phyloP scores from a whole-genome alignment of 2,888 invertebrate species.

The Leptopilina drosophilae region DNA sequence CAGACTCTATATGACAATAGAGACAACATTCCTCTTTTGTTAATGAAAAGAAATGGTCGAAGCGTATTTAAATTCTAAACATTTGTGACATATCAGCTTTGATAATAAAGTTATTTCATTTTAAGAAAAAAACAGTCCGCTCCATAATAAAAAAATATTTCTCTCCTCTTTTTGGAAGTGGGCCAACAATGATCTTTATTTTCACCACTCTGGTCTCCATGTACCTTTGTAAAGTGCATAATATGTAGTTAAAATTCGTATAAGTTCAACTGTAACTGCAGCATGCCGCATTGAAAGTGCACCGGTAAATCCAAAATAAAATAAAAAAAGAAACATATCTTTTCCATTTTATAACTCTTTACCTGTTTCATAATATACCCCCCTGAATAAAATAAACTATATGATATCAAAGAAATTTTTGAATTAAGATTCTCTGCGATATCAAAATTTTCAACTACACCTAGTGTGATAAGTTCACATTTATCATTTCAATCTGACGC shows the following conservation, averaged over 20 bases:
- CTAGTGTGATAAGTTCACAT: not conserved
- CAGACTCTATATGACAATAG: too few relatives aligned
- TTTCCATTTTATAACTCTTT: not conserved
- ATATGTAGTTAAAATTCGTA: not conserved
- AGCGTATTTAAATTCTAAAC: too few relatives aligned
- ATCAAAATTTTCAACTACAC: not conserved
- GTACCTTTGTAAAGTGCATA: not conserved
- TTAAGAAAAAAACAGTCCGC: too few relatives aligned
- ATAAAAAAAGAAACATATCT: not conserved
- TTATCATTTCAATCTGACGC: not conserved
- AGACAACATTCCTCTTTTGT: too few relatives aligned
- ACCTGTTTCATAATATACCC: not conserved
- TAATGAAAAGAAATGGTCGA: too few relatives aligned
- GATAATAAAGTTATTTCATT: too few relatives aligned
- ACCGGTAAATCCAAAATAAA: not conserved
- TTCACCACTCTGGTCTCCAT: not conserved
- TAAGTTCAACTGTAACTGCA: constrained; percentile 9
- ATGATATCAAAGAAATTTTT: not conserved
- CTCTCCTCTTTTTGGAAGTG: not conserved
- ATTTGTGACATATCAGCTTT: too few relatives aligned
- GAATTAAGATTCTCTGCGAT: not conserved
- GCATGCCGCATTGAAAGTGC: not conserved
- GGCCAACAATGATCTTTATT: not conserved
- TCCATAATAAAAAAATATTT: not conserved
- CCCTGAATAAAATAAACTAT: not conserved